Conservation (phyloP, 2,113 vertebrate species). For the Pollachius pollachius region DNA sequence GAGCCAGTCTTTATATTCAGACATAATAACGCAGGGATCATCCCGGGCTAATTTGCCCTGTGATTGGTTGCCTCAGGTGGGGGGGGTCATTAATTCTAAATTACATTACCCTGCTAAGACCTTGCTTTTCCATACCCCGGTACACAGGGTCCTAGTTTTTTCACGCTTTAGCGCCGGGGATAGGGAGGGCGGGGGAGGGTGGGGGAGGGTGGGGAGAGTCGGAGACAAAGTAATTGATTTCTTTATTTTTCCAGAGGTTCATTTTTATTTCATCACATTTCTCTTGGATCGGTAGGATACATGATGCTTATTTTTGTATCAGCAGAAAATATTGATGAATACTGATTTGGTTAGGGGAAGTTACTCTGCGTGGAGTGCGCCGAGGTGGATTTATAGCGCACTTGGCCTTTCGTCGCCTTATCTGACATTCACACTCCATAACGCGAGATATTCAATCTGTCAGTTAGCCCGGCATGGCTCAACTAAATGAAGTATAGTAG, state of each 20-base stretch:
- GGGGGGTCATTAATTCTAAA: conserved; percentile 15
- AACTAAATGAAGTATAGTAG: conserved; percentile 18
- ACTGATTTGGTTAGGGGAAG: no score
- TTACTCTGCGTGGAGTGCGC: no score
- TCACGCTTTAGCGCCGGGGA: neutral
- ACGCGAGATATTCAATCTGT: conserved; percentile 28
- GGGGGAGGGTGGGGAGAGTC: no score
- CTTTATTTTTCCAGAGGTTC: neutral
- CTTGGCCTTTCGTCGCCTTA: conserved; percentile 27
- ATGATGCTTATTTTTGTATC: no score
- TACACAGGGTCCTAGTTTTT: neutral
- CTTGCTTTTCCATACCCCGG: neutral
- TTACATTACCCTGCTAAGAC: neutral
- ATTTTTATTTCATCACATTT: neutral
- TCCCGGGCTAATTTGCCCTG: conserved; percentile 13
- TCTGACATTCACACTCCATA: conserved; percentile 26
- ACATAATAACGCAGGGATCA: conserved; percentile 28
- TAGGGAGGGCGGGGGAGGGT: no score
- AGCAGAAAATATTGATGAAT: no score
- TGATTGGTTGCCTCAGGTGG: conserved; percentile 17
- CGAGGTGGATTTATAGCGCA: conserved; percentile 5
- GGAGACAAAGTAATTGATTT: no score
- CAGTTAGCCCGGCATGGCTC: neutral
- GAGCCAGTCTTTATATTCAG: conserved; percentile 6
- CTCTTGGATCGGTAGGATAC: neutral